phyloP scores from a whole-genome alignment of 2,113 vertebrate species.

The Neofelis nebulosa region DNA sequence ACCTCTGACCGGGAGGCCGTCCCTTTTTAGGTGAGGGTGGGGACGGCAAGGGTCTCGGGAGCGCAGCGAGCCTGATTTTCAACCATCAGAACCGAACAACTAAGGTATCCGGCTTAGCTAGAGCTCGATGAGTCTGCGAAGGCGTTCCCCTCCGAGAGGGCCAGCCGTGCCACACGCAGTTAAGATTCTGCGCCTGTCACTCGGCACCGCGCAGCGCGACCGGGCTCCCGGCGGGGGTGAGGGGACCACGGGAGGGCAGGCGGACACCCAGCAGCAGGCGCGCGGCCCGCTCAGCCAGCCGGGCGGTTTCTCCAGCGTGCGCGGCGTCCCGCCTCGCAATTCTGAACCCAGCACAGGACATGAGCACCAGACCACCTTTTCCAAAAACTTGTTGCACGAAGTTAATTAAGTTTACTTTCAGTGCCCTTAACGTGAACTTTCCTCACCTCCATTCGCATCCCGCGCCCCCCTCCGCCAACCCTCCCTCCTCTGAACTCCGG shows the following conservation, averaged over 20 bases:
- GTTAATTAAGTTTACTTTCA: not conserved
- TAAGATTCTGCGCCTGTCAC: not conserved
- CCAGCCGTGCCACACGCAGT: not conserved
- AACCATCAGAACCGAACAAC: not conserved
- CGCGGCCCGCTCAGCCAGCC: not conserved
- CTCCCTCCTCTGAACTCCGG: conserved; percentile 57
- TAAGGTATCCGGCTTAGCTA: not conserved
- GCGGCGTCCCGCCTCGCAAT: not conserved
- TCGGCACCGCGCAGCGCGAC: not conserved
- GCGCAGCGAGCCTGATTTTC: not conserved
- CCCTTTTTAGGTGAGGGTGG: not conserved
- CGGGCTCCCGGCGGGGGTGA: not conserved
- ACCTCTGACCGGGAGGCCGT: not conserved
- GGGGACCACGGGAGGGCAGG: too few species aligned
- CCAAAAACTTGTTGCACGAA: conserved; percentile 26
- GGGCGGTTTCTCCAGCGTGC: not conserved
- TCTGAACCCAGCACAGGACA: not conserved
- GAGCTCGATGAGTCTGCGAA: not conserved
- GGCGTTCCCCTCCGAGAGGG: not conserved
- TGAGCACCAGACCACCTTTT: not conserved
- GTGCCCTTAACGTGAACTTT: not conserved
- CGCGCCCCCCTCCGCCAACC: not conserved
- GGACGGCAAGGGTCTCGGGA: not conserved
- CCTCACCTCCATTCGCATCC: conserved; percentile 46
- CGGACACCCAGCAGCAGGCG: fast-evolving